phyloP scores from a whole-genome alignment of 2,113 vertebrate genomes.

The Oryzias celebensis region DNA sequence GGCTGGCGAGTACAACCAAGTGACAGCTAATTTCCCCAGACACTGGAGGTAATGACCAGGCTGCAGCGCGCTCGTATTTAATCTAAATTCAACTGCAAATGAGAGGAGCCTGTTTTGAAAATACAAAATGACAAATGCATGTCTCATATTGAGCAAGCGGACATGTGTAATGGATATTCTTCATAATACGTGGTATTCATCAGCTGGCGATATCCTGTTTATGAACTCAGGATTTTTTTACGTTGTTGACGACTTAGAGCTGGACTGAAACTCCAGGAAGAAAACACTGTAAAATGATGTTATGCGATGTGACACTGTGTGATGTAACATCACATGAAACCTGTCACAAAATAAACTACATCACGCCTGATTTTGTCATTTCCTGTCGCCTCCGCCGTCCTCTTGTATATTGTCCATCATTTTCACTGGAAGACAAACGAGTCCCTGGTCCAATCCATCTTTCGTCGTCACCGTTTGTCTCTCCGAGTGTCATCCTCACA shows the following conservation, averaged over 20 bases:
- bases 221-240: too few species aligned
- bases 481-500: conserved; percentile 59
- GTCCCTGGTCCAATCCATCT: conserved; percentile 44
- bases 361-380: conserved; percentile 19
- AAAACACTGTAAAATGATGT: not conserved
- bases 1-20: conserved; percentile 5
- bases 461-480: conserved; percentile 50
- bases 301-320: not conserved
- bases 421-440: conserved; percentile 38
- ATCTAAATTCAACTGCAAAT: conserved; percentile 6
- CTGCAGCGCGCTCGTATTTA: conserved; percentile 2
- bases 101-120: not conserved
- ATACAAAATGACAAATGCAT: not conserved
- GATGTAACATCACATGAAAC: conserved; percentile 17
- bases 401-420: conserved; percentile 34
- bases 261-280: not conserved
- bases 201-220: too few species aligned
- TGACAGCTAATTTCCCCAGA: conserved; percentile 24
- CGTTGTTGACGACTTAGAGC: too few species aligned
- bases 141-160: not conserved
- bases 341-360: conserved; percentile 10
- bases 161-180: not conserved
- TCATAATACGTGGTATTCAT: too few species aligned
- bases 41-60: conserved; percentile 16
- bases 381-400: conserved; percentile 21